A percentile compares a stretch with the other conserved stretches of the same genome.
Conservation (phyloP, 2,888 invertebrate genomes). For the Tipula lateralis region DNA sequence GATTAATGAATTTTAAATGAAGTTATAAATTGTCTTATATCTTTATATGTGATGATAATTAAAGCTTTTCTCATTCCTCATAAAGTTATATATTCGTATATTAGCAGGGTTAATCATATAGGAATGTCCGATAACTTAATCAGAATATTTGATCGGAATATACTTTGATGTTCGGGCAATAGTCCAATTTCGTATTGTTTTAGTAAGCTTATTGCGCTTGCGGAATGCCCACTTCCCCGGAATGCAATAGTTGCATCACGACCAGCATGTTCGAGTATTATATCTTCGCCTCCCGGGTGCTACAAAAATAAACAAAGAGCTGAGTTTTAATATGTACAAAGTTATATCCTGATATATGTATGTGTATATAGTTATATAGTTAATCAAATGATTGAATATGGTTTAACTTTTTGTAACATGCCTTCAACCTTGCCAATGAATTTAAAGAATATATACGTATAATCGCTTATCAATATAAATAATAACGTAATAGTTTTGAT, state of each 20-base stretch:
- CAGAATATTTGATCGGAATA: slow-evolving; percentile 54
- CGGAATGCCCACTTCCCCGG: slow-evolving; percentile 72
- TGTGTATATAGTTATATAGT: not conserved
- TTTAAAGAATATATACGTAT: not conserved
- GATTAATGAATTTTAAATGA: not conserved
- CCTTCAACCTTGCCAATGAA: not conserved
- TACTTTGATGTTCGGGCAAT: slow-evolving; percentile 65
- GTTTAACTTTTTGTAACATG: not conserved
- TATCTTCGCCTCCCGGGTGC: slow-evolving; percentile 81
- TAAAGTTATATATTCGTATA: not conserved
- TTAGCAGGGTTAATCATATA: slow-evolving; percentile 36
- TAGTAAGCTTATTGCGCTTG: slow-evolving; percentile 58
- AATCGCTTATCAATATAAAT: not conserved
- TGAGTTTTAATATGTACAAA: not conserved
- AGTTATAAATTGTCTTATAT: not conserved
- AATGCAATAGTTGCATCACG: slow-evolving; percentile 79
- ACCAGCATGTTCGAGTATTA: slow-evolving; percentile 79
- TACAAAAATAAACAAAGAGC: slow-evolving; percentile 43
- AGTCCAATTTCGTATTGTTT: slow-evolving; percentile 71
- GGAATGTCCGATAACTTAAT: slow-evolving; percentile 44
- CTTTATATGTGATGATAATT: not conserved
- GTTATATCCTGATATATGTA: too few species aligned
- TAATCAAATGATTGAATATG: not conserved
- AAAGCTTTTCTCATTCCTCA: not conserved
- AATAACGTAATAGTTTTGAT: not conserved